Evolutionary conservation across 2,888 invertebrate species (phyloP).

Genomic region (Mesochorus sp.): DNA sequence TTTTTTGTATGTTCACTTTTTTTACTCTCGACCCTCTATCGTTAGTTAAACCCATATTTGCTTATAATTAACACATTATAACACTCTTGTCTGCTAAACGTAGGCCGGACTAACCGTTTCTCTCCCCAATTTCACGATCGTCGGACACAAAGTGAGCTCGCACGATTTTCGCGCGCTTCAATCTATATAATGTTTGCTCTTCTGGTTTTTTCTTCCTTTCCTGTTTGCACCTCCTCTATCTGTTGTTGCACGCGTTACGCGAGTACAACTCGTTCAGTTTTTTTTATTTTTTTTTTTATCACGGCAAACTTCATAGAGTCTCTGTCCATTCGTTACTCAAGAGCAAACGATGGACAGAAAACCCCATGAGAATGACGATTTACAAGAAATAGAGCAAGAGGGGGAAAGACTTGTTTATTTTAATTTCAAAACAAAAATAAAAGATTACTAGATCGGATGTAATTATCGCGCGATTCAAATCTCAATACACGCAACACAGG

Average conservation of each 20-base stretch:
- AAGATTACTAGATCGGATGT: background rate
- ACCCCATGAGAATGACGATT: no score
- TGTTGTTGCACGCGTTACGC: background rate
- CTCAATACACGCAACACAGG: slow-evolving; percentile 21
- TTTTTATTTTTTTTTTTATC: background rate
- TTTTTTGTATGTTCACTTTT: slow-evolving; percentile 47
- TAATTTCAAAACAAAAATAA: no score
- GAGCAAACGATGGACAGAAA: no score
- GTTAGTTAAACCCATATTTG: slow-evolving; percentile 55
- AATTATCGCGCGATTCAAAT: background rate
- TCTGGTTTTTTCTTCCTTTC: slow-evolving; percentile 1
- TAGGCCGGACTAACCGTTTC: slow-evolving; percentile 80
- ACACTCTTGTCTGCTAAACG: slow-evolving; percentile 74
- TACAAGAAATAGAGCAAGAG: no score
- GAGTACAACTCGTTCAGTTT: background rate
- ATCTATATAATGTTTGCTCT: background rate
- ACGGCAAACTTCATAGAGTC: no score
- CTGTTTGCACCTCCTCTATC: slow-evolving; percentile 6
- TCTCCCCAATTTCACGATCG: slow-evolving; percentile 60
- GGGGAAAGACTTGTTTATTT: no score
- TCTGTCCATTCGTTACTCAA: no score
- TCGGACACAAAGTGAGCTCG: slow-evolving; percentile 59
- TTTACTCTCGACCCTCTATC: slow-evolving; percentile 49
- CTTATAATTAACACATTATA: slow-evolving; percentile 58
- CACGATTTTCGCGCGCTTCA: slow-evolving; percentile 33